phyloP scores from a whole-genome alignment of 2,797 vertebrate genomes.

The Poeciliopsis gracilis region DNA sequence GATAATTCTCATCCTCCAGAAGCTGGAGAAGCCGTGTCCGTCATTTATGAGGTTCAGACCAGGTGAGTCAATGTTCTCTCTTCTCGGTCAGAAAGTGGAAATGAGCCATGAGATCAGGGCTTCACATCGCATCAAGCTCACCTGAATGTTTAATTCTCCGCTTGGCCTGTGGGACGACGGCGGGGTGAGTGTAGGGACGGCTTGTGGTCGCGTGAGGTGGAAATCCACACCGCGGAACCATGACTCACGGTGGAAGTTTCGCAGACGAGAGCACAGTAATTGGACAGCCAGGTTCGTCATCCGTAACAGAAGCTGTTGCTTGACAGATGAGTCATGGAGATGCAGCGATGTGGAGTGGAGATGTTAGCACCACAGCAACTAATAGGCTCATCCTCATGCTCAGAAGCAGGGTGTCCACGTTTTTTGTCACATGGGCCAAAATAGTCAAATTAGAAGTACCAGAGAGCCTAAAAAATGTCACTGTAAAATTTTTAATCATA shows the following conservation, averaged over 20 bases:
- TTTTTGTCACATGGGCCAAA: neutral
- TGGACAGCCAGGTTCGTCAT: neutral
- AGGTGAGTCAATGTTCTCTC: neutral
- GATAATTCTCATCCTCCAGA: constrained; percentile 15
- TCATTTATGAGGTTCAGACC: constrained; percentile 13
- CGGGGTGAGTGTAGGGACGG: neutral
- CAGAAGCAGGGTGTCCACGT: neutral
- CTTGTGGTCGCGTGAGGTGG: neutral
- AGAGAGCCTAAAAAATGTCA: no score
- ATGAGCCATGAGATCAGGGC: neutral
- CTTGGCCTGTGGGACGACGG: neutral
- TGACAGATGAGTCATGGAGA: neutral
- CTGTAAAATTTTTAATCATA: no score
- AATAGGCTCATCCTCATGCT: neutral
- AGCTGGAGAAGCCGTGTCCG: neutral
- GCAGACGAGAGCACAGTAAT: neutral
- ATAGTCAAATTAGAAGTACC: neutral
- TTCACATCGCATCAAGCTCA: neutral
- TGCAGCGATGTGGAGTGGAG: neutral
- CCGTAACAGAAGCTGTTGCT: neutral
- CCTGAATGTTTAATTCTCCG: neutral
- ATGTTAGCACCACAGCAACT: neutral
- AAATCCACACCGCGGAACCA: neutral
- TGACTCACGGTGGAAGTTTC: neutral
- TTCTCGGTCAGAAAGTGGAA: neutral